A percentile compares a stretch with the other conserved stretches of the same genome.
Conservation (phyloP, 1,140 invertebrate species). For the Musca vetustissima region DNA sequence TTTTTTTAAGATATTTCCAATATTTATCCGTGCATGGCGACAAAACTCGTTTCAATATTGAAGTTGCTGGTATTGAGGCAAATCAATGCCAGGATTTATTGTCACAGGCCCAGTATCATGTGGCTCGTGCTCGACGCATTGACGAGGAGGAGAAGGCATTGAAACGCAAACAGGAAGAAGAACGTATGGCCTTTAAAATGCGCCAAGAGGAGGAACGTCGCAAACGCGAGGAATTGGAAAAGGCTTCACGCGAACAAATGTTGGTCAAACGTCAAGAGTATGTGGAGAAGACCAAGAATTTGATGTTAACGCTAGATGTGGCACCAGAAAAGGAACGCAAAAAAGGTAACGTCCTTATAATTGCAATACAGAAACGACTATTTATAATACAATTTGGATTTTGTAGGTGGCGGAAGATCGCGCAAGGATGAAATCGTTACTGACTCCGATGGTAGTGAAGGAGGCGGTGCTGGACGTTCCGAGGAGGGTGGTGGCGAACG, state of each 20-base stretch:
- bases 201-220: constrained; percentile 67
- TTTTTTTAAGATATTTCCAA: constrained; percentile 73
- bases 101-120: constrained; percentile 95
- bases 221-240: constrained; percentile 71
- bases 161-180: constrained; percentile 88
- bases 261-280: constrained; percentile 89
- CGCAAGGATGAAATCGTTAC: constrained; percentile 70
- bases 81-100: constrained; percentile 92
- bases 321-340: constrained; percentile 66
- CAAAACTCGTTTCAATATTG: constrained; percentile 79
- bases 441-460: constrained; percentile 61
- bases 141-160: constrained; percentile 92
- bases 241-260: constrained; percentile 79
- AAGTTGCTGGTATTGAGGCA: constrained; percentile 80
- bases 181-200: constrained; percentile 74
- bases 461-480: constrained; percentile 27
- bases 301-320: constrained; percentile 80
- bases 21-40: constrained; percentile 83
- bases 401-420: constrained; percentile 54
- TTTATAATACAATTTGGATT: neutral
- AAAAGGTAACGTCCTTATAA: constrained; percentile 29
- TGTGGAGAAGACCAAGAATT: constrained; percentile 93
- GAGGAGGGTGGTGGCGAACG: constrained; percentile 50
- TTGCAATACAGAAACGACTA: neutral
- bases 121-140: constrained; percentile 83